Evolutionary conservation across 2,113 vertebrate genomes (phyloP), one percentile per base, ranked within the genome.

Genomic region (Mastomys coucha): DNA sequence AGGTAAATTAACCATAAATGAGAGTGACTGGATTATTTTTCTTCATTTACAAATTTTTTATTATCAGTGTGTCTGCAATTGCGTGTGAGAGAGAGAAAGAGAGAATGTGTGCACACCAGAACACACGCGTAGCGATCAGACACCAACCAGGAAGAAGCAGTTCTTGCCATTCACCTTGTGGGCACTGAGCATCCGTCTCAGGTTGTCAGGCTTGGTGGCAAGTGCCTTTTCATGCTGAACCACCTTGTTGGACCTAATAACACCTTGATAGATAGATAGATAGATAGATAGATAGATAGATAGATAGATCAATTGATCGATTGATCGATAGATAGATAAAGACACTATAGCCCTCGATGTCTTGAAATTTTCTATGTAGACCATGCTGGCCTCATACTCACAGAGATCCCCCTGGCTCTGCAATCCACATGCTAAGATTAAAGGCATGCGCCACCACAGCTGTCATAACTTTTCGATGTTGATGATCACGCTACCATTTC

Each of bases 401-500:
- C 5, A n/a, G 78, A 53, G 9, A 58, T 84, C 26, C 16, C 31
- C 39, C 82, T 67, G 58, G 5, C 10, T 39, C 56, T 60, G 58
- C 6, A 26, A 16, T 13, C 58, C 0, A 5, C 39, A 12, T 13
- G 36, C 58, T n/a, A 45, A 45, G 51, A 31, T 31, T 58, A 58
- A 11, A 75, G 8, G 53, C 7, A 4, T 75, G 67, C 1, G 0
- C 33, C 3, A 16, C 85, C 42, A n/a, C 8, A 4, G 12, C 63
- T 51, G 22, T 12, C 5, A 53, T 53, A 28, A 85, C 45, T 77
- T 96, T 76, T 76, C 12, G 16, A 86, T 24, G 26, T 31, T 81
- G 6, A 72, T 72, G n/a, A 28, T 93, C n/a, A 95, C 20, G 22
- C 60, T 93, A 78, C 42, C 91, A 88, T 91, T 95, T 80, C 53